These are phyloP conservation scores for Andrena fulva DNA, from an alignment of 2,888 invertebrate species.

Conservation along the genomic window DNA sequence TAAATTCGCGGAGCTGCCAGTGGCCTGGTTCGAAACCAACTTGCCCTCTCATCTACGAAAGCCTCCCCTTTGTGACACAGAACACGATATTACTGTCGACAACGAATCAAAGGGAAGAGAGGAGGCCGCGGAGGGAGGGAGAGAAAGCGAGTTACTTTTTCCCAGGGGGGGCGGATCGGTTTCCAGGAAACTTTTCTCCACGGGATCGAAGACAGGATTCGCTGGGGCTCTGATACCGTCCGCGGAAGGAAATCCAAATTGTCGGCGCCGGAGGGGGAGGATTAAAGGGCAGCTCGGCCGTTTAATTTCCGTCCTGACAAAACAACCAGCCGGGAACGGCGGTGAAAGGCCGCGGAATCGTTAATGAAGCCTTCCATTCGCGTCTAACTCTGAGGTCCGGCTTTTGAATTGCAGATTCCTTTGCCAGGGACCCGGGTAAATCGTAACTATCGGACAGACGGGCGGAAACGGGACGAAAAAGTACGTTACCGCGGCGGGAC, in stretches of 20 bases:
- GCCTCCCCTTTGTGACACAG: conserved; percentile 1
- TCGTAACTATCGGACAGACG: conserved; percentile 15
- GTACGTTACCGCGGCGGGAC: not conserved
- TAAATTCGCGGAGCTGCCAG: not conserved
- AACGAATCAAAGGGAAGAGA: not conserved
- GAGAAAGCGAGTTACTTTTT: not conserved
- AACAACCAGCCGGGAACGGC: conserved; percentile 55
- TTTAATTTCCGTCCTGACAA: conserved; percentile 71
- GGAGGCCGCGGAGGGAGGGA: not conserved
- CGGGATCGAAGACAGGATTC: conserved; percentile 38
- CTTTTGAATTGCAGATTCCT: conserved; percentile 71
- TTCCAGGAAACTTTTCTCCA: conserved; percentile 27
- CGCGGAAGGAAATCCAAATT: conserved; percentile 58
- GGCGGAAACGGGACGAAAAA: conserved; percentile 29
- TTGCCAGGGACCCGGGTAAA: conserved; percentile 30
- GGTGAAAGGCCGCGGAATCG: conserved; percentile 60
- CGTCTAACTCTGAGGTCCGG: conserved; percentile 60
- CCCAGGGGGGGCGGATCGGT: conserved; percentile 20
- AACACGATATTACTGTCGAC: conserved; percentile 6
- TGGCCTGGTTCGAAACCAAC: not conserved
- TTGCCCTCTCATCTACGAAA: not conserved
- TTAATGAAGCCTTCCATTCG: conserved; percentile 68
- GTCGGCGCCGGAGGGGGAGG: conserved; percentile 26
- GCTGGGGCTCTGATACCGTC: conserved; percentile 34
- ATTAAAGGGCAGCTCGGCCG: conserved; percentile 61